These are phyloP conservation scores for Stylophora pistillata DNA, from an alignment of 64 coral and sea anemone genomes.

Conservation along the genomic window DNA sequence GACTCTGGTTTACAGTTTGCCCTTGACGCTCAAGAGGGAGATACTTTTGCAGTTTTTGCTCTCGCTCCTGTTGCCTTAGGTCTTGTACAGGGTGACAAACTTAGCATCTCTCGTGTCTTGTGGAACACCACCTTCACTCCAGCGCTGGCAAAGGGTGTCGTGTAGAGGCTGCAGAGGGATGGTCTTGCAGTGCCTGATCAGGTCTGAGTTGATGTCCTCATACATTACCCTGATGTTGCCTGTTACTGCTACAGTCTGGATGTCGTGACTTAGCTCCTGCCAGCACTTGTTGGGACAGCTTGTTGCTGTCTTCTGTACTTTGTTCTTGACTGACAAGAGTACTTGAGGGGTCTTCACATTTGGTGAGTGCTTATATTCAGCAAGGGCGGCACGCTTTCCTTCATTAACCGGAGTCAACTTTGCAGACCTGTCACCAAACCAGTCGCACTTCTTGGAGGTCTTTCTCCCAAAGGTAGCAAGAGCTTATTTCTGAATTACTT, in stretches of 20 bases:
- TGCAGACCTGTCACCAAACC: too few species aligned
- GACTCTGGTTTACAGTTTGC: slow-evolving; percentile 2
- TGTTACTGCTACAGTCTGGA: slow-evolving; percentile 28
- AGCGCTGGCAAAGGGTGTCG: slow-evolving; percentile 51
- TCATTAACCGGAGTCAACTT: too few species aligned
- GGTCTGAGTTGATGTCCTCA: slow-evolving; percentile 47
- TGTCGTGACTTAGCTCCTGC: slow-evolving; percentile 25
- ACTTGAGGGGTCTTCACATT: not conserved
- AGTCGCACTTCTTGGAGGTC: too few species aligned
- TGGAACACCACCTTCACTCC: slow-evolving; percentile 11
- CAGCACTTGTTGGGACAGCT: slow-evolving; percentile 5
- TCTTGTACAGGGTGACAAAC: too few species aligned
- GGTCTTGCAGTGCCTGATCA: not conserved
- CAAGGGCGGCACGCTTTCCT: too few species aligned
- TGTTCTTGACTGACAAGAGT: too few species aligned
- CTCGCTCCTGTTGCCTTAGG: too few species aligned
- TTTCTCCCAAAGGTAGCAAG: too few species aligned
- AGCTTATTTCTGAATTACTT: slow-evolving; percentile 9
- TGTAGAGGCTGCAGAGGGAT: slow-evolving; percentile 12
- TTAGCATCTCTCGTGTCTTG: too few species aligned
- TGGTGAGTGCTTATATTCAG: slow-evolving; percentile 10
- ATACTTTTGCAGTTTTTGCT: slow-evolving; percentile 47
- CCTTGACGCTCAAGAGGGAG: slow-evolving; percentile 11
- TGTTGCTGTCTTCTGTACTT: slow-evolving; percentile 19
- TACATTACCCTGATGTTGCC: slow-evolving; percentile 58